phyloP scores from a whole-genome alignment of 1,140 invertebrate genomes.

The Reticulitermes speratus region DNA sequence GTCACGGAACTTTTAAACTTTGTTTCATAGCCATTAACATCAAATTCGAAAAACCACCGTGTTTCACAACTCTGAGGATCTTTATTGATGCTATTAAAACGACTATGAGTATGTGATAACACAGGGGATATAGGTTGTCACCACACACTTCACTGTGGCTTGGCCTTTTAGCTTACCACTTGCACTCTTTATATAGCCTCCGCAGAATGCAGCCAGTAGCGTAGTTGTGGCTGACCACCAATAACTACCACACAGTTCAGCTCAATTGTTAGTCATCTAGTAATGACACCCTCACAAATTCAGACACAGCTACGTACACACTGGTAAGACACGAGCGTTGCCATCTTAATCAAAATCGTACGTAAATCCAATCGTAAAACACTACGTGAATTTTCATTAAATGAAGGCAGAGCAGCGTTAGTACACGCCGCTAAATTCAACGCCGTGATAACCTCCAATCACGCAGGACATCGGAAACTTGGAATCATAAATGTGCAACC shows the following conservation, averaged over 20 bases:
- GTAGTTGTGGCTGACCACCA: not conserved
- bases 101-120: not conserved
- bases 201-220: not conserved
- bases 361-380: too few relatives aligned
- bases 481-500: too few relatives aligned
- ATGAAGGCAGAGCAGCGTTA: too few relatives aligned
- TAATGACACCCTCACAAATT: slow-evolving; percentile 11
- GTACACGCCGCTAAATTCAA: too few relatives aligned
- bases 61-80: not conserved
- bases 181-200: not conserved
- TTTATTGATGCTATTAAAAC: not conserved
- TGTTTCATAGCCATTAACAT: too few relatives aligned
- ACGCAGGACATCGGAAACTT: too few relatives aligned
- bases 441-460: too few relatives aligned
- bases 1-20: too few relatives aligned
- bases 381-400: too few relatives aligned
- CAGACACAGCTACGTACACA: not conserved
- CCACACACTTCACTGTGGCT: not conserved
- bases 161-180: too few relatives aligned
- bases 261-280: not conserved
- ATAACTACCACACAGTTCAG: not conserved
- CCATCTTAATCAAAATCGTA: not conserved
- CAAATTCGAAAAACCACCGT: too few relatives aligned
- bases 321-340: not conserved
- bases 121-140: not conserved